Evolutionary conservation across 2,797 vertebrate genomes (phyloP), one percentile per base, ranked within the genome.

Genomic region (Sphaeramia orbicularis): DNA sequence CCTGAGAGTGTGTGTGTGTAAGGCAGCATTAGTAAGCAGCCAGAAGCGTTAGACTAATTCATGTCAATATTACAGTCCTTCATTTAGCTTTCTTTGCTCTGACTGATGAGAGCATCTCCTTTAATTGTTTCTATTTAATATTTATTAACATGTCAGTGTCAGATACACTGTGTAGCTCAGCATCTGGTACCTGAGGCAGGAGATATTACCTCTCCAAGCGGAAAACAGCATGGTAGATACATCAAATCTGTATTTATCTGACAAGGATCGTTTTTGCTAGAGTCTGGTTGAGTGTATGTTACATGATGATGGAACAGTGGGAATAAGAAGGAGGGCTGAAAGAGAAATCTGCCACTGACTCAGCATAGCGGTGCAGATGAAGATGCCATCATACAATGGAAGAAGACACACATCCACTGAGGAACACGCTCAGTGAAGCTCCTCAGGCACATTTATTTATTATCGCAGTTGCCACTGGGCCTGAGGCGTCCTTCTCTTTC

Each of bases 311-410:
- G 35, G 76, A 61, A 14, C 43, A 35, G 63, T 55, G 64, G 53
- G 55, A 47, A 21, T 27, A 10, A 24, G 35, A 27, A 6, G 35
- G 30, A 11, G 30, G 10, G 10, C 32, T 10, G 30, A 21, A n/a
- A 18, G 47, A 47, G 43, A 74, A 59, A 66, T 50, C 16, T n/a
- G 44, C 30, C 13, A 61, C 71, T 86, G 80, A 89, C 78, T 87
- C 86, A 85, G 84, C 80, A 80, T 63, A 52, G 54, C 57, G 35
- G 47, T 71, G 69, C 42, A 49, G 74, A 78, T 78, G 71, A 88
- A 78, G 74, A 78, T 72, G 71, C 61, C 67, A 56, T 86, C 55
- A 40, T 15, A 36, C 64, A 78, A 41, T 52, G 21, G 60, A 78
- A 27, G 35, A 76, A 76, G 47, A 78, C 51, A 45, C 32, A 54